Conservation (phyloP, 2,797 vertebrate species). For the Thaleichthys pacificus region DNA sequence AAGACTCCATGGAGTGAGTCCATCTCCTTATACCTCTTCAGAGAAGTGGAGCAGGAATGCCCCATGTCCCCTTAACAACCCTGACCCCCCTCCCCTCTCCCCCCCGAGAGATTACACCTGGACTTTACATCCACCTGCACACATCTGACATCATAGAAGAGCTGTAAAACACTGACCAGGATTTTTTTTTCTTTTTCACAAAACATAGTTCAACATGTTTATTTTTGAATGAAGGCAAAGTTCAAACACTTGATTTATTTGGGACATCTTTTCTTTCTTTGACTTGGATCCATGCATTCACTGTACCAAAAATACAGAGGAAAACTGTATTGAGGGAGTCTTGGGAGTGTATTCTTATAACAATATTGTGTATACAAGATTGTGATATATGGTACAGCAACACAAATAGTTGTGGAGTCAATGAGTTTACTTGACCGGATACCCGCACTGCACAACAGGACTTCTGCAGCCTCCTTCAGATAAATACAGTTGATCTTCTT, state of each 20-base stretch:
- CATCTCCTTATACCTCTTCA: conserved; percentile 39
- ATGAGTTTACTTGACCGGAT: conserved; percentile 14
- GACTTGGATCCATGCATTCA: too few species aligned
- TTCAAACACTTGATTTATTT: too few species aligned
- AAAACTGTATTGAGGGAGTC: neutral
- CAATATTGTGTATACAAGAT: neutral
- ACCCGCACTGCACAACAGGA: too few species aligned
- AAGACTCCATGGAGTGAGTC: conserved; percentile 24
- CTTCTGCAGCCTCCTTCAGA: neutral
- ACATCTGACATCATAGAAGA: conserved; percentile 49
- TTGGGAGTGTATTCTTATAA: neutral
- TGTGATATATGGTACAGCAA: neutral
- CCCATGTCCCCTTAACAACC: neutral
- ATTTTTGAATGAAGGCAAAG: neutral
- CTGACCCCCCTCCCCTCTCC: neutral
- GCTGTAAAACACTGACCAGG: conserved; percentile 8
- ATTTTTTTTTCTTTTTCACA: neutral
- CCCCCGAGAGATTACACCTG: conserved; percentile 60
- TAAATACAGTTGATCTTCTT: neutral
- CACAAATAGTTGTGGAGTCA: neutral
- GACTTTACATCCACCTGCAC: conserved; percentile 69
- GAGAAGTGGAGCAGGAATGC: conserved; percentile 3
- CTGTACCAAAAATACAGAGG: neutral
- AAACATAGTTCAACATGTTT: conserved; percentile 18
- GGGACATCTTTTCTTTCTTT: too few species aligned